Conservation (phyloP, 2,888 invertebrate genomes). For the Timema podura region DNA sequence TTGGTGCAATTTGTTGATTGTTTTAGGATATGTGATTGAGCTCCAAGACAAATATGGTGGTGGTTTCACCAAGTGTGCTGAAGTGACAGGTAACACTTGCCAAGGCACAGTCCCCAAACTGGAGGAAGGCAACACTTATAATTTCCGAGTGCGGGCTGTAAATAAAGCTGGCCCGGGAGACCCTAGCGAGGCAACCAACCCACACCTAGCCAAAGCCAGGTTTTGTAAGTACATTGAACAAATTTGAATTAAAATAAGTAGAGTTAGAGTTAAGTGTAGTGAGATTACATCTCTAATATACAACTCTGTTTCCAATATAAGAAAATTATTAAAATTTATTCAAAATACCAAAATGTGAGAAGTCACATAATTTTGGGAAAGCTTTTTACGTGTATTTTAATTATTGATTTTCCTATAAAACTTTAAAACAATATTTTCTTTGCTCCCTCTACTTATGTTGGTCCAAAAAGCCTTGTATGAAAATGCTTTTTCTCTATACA, state of each 20-base stretch:
- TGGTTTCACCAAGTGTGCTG: slow-evolving; percentile 80
- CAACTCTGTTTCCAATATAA: neutral
- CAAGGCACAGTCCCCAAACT: slow-evolving; percentile 84
- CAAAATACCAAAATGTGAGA: no score
- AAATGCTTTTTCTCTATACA: no score
- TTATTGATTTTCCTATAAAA: no score
- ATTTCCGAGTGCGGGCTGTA: slow-evolving; percentile 88
- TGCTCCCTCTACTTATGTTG: no score
- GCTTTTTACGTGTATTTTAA: no score
- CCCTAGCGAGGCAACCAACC: slow-evolving; percentile 86
- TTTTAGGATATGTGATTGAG: slow-evolving; percentile 75
- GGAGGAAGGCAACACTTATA: slow-evolving; percentile 93
- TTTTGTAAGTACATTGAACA: slow-evolving; percentile 63
- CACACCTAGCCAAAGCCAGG: slow-evolving; percentile 84
- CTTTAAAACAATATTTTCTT: no score
- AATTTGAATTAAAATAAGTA: neutral
- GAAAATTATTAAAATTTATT: neutral
- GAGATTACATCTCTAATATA: neutral
- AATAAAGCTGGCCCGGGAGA: slow-evolving; percentile 94
- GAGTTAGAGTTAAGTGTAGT: neutral
- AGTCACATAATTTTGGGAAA: no score
- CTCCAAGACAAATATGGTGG: slow-evolving; percentile 80
- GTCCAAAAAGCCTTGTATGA: no score
- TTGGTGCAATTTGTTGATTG: no score
- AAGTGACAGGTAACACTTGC: slow-evolving; percentile 77